phyloP scores from a whole-genome alignment of 2,113 vertebrate genomes.

The Danio rerio region GRCz12tu NC_133176.1:39403001-39403500 shows the following conservation, averaged over 20 bases:
- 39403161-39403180: slow-evolving; percentile 78
- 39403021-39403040: not conserved
- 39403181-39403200: slow-evolving; percentile 78
- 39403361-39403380: slow-evolving; percentile 84
- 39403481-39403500: slow-evolving; percentile 46
- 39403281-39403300: slow-evolving; percentile 63
- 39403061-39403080: slow-evolving; percentile 45
- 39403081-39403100: slow-evolving; percentile 54
- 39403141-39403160: slow-evolving; percentile 66
- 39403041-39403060: slow-evolving; percentile 33
- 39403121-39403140: slow-evolving; percentile 53
- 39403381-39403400: slow-evolving; percentile 73
- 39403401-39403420: slow-evolving; percentile 66
- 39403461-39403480: slow-evolving; percentile 11
- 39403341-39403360: slow-evolving; percentile 77
- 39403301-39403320: slow-evolving; percentile 56
- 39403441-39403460: slow-evolving; percentile 66
- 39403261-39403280: slow-evolving; percentile 64
- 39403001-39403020: not conserved
- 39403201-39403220: slow-evolving; percentile 73
- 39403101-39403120: slow-evolving; percentile 58
- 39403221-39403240: slow-evolving; percentile 66
- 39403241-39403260: slow-evolving; percentile 75
- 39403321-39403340: slow-evolving; percentile 74
- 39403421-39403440: slow-evolving; percentile 76